phyloP scores from a whole-genome alignment of 2,113 vertebrate genomes.

The Ahaetulla prasina region DNA sequence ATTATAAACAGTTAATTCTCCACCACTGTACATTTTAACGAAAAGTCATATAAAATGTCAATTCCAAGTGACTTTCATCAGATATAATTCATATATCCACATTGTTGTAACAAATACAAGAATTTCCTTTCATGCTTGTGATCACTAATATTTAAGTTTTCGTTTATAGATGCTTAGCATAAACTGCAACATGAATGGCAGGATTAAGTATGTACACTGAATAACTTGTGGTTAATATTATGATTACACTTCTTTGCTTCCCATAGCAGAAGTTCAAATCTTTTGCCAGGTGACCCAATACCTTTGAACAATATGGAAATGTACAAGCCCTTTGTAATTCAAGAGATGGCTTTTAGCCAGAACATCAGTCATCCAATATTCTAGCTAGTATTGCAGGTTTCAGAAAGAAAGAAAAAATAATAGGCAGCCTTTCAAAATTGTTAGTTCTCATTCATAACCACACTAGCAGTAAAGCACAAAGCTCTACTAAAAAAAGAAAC shows the following conservation, averaged over 20 bases:
- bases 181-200: constrained; percentile 75
- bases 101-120: constrained; percentile 67
- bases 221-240: constrained; percentile 72
- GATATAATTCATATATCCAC: constrained; percentile 70
- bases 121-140: constrained; percentile 76
- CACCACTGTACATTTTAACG: constrained; percentile 61
- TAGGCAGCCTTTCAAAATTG: not conserved
- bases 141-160: constrained; percentile 73
- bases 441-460: not conserved
- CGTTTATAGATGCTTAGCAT: constrained; percentile 70
- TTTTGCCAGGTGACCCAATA: not conserved
- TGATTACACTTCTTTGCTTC: constrained; percentile 19
- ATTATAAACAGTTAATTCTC: constrained; percentile 61
- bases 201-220: constrained; percentile 66
- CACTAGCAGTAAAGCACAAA: not conserved
- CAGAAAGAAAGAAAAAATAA: not conserved
- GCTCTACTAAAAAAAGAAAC: not conserved
- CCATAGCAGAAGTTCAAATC: not conserved
- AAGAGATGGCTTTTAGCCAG: not conserved
- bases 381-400: not conserved
- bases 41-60: constrained; percentile 61
- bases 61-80: constrained; percentile 69
- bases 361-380: not conserved
- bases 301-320: not conserved
- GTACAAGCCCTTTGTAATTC: not conserved